These are phyloP conservation scores for Caenorhabditis remanei DNA, from an alignment of 1,140 invertebrate species.

Conservation along the genomic window DNA sequence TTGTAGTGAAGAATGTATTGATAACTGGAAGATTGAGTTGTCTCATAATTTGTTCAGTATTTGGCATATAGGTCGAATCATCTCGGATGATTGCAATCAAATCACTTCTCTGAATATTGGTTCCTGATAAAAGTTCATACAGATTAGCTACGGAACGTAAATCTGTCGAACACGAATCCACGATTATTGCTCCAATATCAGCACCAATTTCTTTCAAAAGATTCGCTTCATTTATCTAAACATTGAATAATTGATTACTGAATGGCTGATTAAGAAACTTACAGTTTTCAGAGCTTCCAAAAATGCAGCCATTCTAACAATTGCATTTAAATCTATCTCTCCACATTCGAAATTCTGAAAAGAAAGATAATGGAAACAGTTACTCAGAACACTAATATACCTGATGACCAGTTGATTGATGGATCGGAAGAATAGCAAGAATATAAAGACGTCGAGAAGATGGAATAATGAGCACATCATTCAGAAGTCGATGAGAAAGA, in stretches of 20 bases:
- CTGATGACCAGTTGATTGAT: slow-evolving; percentile 59
- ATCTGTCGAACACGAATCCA: slow-evolving; percentile 72
- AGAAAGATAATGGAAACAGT: not conserved
- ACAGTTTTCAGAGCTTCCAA: slow-evolving; percentile 68
- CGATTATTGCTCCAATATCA: slow-evolving; percentile 70
- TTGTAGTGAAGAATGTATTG: slow-evolving; percentile 69
- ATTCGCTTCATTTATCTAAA: slow-evolving; percentile 42
- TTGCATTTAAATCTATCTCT: slow-evolving; percentile 71
- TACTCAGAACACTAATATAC: not conserved
- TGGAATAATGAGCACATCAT: slow-evolving; percentile 72
- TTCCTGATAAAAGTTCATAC: slow-evolving; percentile 73
- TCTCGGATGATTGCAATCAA: slow-evolving; percentile 71
- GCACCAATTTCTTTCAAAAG: slow-evolving; percentile 17
- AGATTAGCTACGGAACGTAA: slow-evolving; percentile 71
- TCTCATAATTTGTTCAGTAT: slow-evolving; percentile 68
- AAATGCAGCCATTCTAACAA: slow-evolving; percentile 70
- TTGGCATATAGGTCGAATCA: slow-evolving; percentile 69
- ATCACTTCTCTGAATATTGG: slow-evolving; percentile 72
- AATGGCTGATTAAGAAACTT: not conserved
- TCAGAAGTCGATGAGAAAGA: slow-evolving; percentile 70
- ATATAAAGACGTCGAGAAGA: slow-evolving; percentile 71
- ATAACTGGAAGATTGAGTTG: slow-evolving; percentile 69
- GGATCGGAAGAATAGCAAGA: slow-evolving; percentile 69
- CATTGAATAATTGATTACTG: slow-evolving; percentile 3
- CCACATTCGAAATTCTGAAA: slow-evolving; percentile 73